These are phyloP conservation scores for Listronotus bonariensis DNA, from an alignment of 1,140 invertebrate species.

Conservation along the genomic window DNA sequence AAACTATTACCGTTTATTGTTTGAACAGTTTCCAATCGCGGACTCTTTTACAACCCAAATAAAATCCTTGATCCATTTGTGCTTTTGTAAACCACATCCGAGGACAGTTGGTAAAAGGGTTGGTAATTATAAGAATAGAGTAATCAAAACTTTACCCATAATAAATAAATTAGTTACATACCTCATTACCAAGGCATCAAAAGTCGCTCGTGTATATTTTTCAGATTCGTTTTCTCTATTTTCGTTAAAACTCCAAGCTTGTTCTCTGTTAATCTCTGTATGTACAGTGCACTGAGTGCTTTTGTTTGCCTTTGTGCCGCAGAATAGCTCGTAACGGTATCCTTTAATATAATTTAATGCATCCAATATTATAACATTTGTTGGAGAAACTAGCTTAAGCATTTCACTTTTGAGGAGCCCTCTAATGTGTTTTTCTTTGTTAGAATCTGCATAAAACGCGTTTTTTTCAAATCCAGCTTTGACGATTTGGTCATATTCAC, in stretches of 20 bases:
- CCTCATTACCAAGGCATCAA: conserved; percentile 83
- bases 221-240: conserved; percentile 53
- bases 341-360: conserved; percentile 97
- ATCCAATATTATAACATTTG: conserved; percentile 90
- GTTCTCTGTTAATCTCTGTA: conserved; percentile 71
- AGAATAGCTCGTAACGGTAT: conserved; percentile 93
- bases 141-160: neutral
- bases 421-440: conserved; percentile 85
- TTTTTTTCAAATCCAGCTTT: conserved; percentile 74
- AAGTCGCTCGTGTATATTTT: conserved; percentile 71
- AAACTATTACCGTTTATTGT: too few species aligned
- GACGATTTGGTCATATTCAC: conserved; percentile 68
- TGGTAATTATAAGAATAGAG: too few species aligned
- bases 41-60: too few species aligned
- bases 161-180: conserved; percentile 6
- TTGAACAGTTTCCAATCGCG: too few species aligned
- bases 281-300: conserved; percentile 88
- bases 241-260: conserved; percentile 74
- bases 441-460: conserved; percentile 73
- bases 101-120: too few species aligned
- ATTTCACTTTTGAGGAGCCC: conserved; percentile 86
- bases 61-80: too few species aligned
- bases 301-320: conserved; percentile 85
- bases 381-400: conserved; percentile 72
- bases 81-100: too few species aligned